These are phyloP conservation scores for roundworm (Caenorhabditis elegans) DNA, from an alignment of 1,140 invertebrate genomes.

Conservation along the genomic window DNA sequence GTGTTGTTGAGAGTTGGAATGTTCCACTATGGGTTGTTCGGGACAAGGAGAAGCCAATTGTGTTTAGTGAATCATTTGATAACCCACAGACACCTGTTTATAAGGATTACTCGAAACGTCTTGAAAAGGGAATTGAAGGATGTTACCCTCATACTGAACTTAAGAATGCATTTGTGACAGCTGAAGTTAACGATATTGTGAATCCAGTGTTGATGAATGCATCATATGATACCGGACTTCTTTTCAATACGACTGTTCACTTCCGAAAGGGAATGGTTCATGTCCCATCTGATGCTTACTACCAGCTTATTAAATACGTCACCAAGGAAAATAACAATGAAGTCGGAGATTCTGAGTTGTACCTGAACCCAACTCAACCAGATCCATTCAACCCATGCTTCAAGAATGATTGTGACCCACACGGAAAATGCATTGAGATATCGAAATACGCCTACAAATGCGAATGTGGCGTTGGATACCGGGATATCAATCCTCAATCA, in stretches of 20 bases:
- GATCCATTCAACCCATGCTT: constrained; percentile 65
- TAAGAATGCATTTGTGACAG: constrained; percentile 59
- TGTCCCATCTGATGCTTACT: constrained; percentile 61
- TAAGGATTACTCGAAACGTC: constrained; percentile 57
- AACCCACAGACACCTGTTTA: constrained; percentile 60
- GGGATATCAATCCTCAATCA: constrained; percentile 60
- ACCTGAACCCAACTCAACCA: constrained; percentile 61
- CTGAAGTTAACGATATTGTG: constrained; percentile 65
- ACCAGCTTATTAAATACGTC: constrained; percentile 57
- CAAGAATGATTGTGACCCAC: constrained; percentile 65
- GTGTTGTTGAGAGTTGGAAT: constrained; percentile 59
- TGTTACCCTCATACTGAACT: constrained; percentile 63
- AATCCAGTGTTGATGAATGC: constrained; percentile 61
- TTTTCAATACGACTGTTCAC: constrained; percentile 64
- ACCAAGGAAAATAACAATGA: constrained; percentile 62
- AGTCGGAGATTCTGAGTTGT: constrained; percentile 62
- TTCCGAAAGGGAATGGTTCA: constrained; percentile 62
- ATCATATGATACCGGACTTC: constrained; percentile 60
- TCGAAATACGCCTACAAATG: constrained; percentile 61
- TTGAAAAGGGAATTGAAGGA: constrained; percentile 59
- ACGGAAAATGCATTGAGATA: constrained; percentile 63
- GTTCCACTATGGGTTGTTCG: constrained; percentile 63
- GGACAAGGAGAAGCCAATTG: constrained; percentile 52
- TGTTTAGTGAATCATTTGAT: constrained; percentile 61
- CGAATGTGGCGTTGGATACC: constrained; percentile 54